These are phyloP conservation scores for Zaprionus taronus DNA, from an alignment of 1,140 invertebrate species.

Conservation along the genomic window DNA sequence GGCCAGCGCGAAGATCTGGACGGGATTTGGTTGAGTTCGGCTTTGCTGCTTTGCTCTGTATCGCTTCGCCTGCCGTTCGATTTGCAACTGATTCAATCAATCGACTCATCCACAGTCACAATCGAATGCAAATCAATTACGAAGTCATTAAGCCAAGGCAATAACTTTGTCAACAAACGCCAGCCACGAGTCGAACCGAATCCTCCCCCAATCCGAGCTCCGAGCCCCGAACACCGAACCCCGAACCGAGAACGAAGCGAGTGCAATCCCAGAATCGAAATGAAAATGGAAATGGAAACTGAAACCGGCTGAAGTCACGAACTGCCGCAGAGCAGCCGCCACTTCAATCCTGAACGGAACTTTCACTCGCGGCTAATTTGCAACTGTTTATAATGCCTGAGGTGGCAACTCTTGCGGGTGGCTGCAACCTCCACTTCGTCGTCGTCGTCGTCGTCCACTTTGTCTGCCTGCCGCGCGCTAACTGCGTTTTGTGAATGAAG, in stretches of 20 bases:
- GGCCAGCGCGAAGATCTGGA: background rate
- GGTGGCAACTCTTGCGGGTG: slow-evolving; percentile 20
- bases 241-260: background rate
- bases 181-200: background rate
- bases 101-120: slow-evolving; percentile 59
- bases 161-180: slow-evolving; percentile 79
- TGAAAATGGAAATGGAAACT: slow-evolving; percentile 16
- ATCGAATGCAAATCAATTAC: slow-evolving; percentile 82
- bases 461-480: slow-evolving; percentile 66
- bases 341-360: slow-evolving; percentile 46
- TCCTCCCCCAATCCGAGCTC: background rate
- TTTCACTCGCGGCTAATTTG: slow-evolving; percentile 46
- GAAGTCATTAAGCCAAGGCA: slow-evolving; percentile 69
- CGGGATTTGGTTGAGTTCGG: background rate
- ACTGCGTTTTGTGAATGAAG: slow-evolving; percentile 81
- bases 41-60: slow-evolving; percentile 14
- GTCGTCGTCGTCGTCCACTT: slow-evolving; percentile 27
- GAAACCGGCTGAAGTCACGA: slow-evolving; percentile 69
- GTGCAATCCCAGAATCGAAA: background rate
- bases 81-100: slow-evolving; percentile 57
- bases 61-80: slow-evolving; percentile 43
- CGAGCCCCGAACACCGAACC: background rate
- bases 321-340: slow-evolving; percentile 41
- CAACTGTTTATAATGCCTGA: slow-evolving; percentile 19
- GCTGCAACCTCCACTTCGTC: slow-evolving; percentile 50